Conservation (phyloP, 2,888 invertebrate genomes). For the Lithophane semibrunnea region DNA sequence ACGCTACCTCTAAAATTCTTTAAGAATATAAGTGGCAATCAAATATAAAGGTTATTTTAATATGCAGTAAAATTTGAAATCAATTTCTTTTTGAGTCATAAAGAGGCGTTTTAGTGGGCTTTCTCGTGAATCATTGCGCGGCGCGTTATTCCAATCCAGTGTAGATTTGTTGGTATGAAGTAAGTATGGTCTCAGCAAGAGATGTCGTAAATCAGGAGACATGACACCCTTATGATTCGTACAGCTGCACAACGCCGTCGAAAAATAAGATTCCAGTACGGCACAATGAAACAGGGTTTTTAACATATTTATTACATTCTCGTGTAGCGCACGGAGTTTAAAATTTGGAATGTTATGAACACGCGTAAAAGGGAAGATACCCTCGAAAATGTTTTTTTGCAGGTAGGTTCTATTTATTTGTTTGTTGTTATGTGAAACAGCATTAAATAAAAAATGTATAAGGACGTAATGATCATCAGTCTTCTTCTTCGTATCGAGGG, state of each 20-base stretch:
- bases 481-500: too few species aligned
- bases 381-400: background rate
- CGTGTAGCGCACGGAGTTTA: constrained; percentile 37
- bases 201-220: constrained; percentile 84
- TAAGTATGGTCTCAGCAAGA: constrained; percentile 84
- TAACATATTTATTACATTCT: constrained; percentile 64
- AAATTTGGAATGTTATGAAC: constrained; percentile 29
- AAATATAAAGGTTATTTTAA: constrained; percentile 88
- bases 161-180: constrained; percentile 84
- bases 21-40: constrained; percentile 82
- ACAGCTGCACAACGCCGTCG: constrained; percentile 79
- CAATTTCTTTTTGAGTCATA: constrained; percentile 86
- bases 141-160: constrained; percentile 73
- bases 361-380: constrained; percentile 15
- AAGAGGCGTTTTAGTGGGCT: constrained; percentile 82
- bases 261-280: constrained; percentile 78
- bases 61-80: constrained; percentile 89
- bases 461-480: background rate
- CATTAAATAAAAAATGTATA: background rate
- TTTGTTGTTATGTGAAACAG: constrained; percentile 1
- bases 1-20: constrained; percentile 72
- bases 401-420: background rate
- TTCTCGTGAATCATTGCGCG: constrained; percentile 81
- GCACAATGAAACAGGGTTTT: constrained; percentile 70
- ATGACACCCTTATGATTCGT: constrained; percentile 82